Percentiles rank a stretch among this genome's conserved stretches.
phyloP scores from a whole-genome alignment of 2,888 invertebrate genomes.

The Drosophila ezoana region DNA sequence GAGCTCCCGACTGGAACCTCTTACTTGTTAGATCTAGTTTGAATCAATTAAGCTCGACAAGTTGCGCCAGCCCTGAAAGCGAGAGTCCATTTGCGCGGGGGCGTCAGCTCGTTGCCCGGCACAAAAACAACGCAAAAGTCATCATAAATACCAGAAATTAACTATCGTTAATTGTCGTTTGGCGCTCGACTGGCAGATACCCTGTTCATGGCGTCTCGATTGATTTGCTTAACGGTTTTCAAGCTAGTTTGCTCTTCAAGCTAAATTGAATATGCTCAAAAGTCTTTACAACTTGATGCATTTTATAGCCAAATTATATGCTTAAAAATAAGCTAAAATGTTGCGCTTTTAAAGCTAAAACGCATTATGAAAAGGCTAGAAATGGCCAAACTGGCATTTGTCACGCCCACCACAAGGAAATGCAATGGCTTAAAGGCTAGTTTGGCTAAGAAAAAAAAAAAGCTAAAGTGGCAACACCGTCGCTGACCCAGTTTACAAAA shows the following conservation, averaged over 20 bases:
- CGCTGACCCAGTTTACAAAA: slow-evolving; percentile 44
- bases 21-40: slow-evolving; percentile 63
- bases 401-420: too few species aligned
- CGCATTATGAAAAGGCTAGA: too few species aligned
- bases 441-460: not conserved
- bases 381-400: too few species aligned
- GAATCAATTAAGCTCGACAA: slow-evolving; percentile 60
- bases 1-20: too few species aligned
- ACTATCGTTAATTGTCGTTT: not conserved
- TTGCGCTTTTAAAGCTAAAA: too few species aligned
- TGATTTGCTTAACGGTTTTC: too few species aligned
- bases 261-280: too few species aligned
- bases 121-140: not conserved
- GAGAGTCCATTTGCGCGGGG: slow-evolving; percentile 52
- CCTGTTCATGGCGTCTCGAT: not conserved
- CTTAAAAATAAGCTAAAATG: too few species aligned
- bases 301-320: not conserved
- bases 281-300: not conserved
- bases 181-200: not conserved
- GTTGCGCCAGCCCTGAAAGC: slow-evolving; percentile 59
- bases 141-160: not conserved
- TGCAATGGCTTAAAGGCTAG: too few species aligned
- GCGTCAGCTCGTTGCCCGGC: slow-evolving; percentile 1
- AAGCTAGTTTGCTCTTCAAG: too few species aligned
- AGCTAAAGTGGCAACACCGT: slow-evolving; percentile 11